phyloP scores from a whole-genome alignment of 2,113 vertebrate genomes.

The Lonchura striata region DNA sequence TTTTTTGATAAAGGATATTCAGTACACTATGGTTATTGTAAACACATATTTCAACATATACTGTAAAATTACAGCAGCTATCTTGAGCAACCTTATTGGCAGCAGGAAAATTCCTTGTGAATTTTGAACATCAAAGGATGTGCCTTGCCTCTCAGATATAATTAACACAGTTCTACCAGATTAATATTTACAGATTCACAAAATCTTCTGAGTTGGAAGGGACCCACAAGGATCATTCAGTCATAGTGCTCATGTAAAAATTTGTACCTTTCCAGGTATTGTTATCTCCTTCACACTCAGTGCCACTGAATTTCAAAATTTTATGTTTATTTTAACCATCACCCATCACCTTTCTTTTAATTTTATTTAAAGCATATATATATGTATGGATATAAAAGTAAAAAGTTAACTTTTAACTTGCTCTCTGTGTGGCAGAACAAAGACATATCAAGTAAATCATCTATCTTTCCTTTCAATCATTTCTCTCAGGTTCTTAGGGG shows the following conservation, averaged over 20 bases:
- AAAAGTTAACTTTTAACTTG: not conserved
- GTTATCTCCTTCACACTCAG: not conserved
- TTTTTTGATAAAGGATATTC: not conserved
- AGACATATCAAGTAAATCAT: constrained; percentile 47
- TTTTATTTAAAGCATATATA: not conserved
- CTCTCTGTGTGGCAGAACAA: constrained; percentile 6
- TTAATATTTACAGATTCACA: not conserved
- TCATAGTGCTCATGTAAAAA: not conserved
- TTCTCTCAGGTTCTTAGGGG: constrained; percentile 33
- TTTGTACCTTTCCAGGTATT: not conserved
- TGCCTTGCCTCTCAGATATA: not conserved
- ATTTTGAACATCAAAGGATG: not conserved
- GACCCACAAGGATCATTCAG: not conserved
- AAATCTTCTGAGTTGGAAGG: not conserved
- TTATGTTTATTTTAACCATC: not conserved
- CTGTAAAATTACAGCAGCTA: not conserved
- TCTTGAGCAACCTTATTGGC: not conserved
- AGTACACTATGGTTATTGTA: not conserved
- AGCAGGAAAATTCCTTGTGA: not conserved
- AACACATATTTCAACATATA: not conserved
- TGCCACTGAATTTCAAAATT: not conserved
- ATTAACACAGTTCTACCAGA: not conserved
- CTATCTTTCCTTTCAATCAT: constrained; percentile 20
- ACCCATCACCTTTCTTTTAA: constrained; percentile 9
- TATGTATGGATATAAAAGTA: too few relatives aligned